Evolutionary conservation across 1,140 invertebrate species (phyloP), one percentile per base, ranked within the genome.

Genomic region (Papilio aristodemus): DNA sequence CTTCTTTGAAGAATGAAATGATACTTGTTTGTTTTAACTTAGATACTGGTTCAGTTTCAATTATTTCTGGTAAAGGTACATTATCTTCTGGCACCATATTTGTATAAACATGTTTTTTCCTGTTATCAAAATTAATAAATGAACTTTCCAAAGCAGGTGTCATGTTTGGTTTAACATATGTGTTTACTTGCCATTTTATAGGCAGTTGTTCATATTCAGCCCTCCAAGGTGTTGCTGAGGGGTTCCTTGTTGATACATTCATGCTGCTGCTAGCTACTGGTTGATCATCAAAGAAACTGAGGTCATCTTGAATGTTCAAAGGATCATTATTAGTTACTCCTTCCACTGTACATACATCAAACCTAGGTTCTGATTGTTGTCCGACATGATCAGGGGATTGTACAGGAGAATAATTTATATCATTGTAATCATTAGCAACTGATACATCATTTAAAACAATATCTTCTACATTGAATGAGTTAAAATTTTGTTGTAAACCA

Each of bases 101-200:
- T 32, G 87, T 90, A 62, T 91, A 91, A 7, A 91, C 87, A 87
- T 91, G 86, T 80, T 88, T 89, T 73, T 88, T 91, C 66, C 81
- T 84, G n/a, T 67, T 73, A 11, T 87, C 83, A 64, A 79, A 79
- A 68, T 84, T 85, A 1, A 90, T 81, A 62, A 87, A 91, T 25
- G 89, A 91, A 54, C 81, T 82, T 67, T 91, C 89, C 54, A 86
- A 77, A 27, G 89, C 87, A 46, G 89, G 89, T 63, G 89, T 91
- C 89, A 91, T 89, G 64, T 91, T 88, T 6, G 89, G 69, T 72
- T 91, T 90, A 0, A 90, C 82, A 80, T 89, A 90, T 17, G 84
- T 79, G 60, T 91, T 89, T 6, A 78, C 81, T 54, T 82, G 85
- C 87, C 87, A 90, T 77, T 85, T 90, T 59, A 89, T 87, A n/a